Evolutionary conservation across 2,113 vertebrate species (phyloP).

Genomic region (Chloebia gouldiae): DNA sequence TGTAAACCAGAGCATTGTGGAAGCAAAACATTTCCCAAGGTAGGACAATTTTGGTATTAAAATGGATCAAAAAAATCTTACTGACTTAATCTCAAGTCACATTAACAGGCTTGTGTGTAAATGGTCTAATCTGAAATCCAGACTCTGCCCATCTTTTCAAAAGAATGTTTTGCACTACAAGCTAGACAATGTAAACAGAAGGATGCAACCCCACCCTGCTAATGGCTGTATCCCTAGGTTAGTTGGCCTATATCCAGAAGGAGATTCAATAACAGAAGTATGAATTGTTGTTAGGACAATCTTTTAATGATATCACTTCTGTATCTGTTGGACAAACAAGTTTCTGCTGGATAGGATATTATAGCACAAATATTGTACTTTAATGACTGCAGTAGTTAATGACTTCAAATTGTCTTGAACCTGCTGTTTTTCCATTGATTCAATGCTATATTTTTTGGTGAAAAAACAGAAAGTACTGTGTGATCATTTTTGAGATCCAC

Average conservation of each 20-base stretch:
- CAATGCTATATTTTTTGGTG: background rate
- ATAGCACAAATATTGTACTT: background rate
- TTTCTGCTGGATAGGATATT: background rate
- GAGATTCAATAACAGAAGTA: background rate
- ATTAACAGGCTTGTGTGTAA: background rate
- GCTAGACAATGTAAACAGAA: slow-evolving; percentile 32
- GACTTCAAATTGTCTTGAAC: background rate
- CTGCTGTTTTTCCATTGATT: background rate
- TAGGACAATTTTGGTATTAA: background rate
- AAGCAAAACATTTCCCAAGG: background rate
- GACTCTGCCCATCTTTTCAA: background rate
- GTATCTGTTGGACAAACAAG: background rate
- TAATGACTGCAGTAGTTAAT: background rate
- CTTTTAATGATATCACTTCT: background rate
- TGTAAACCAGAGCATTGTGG: background rate
- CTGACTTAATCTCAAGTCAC: background rate
- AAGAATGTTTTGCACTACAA: background rate
- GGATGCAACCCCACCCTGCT: slow-evolving; percentile 61
- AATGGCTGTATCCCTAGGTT: background rate
- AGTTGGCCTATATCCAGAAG: background rate
- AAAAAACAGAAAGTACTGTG: background rate
- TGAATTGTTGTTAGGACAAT: background rate
- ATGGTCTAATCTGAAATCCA: background rate
- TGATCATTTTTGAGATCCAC: background rate
- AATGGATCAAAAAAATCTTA: background rate